These are phyloP conservation scores for Natrix natrix DNA, from an alignment of 2,797 vertebrate species.

Conservation along the genomic window DNA sequence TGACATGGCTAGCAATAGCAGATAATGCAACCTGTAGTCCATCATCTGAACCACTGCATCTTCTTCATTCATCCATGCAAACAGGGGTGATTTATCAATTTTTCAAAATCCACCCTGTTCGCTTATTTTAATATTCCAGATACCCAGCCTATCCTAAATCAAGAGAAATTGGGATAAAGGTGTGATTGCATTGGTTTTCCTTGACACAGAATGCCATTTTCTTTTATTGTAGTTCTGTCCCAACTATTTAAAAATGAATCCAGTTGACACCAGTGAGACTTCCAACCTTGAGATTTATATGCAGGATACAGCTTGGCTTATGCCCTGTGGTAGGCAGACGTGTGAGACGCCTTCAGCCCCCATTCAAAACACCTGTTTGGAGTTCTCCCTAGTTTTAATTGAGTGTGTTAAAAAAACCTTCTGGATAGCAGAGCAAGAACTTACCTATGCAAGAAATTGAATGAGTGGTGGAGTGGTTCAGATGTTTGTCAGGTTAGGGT, in stretches of 20 bases:
- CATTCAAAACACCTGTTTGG: neutral
- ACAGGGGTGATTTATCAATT: neutral
- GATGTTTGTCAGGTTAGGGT: neutral
- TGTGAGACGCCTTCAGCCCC: neutral
- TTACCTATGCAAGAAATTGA: neutral
- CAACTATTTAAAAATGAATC: neutral
- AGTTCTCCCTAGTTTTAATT: neutral
- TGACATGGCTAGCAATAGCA: neutral
- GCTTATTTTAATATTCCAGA: neutral
- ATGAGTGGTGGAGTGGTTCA: neutral
- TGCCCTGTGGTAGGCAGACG: neutral
- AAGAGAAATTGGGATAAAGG: neutral
- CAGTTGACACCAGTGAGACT: neutral
- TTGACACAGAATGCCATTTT: neutral
- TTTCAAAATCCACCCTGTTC: neutral
- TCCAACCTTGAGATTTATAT: neutral
- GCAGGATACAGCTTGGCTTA: neutral
- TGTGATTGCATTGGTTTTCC: neutral
- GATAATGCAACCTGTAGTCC: neutral
- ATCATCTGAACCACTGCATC: neutral
- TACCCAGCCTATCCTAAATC: neutral
- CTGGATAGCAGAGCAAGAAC: neutral
- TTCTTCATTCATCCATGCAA: neutral
- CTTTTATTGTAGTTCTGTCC: neutral
- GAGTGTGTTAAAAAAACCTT: neutral